Evolutionary conservation across 1,140 invertebrate species (phyloP).

Genomic region (Bombyx mori): ASM3026992v2 NC_085121.1:12559501-12560000

Average conservation of each 20-base stretch:
- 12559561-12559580: no score
- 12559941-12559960: no score
- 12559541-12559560: no score
- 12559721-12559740: slow-evolving; percentile 97
- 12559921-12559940: no score
- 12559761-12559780: slow-evolving; percentile 99
- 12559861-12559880: no score
- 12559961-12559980: no score
- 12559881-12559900: no score
- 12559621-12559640: slow-evolving; percentile 91
- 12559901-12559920: no score
- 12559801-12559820: slow-evolving; percentile 96
- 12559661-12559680: slow-evolving; percentile 85
- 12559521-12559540: no score
- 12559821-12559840: slow-evolving; percentile 91
- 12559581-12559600: slow-evolving; percentile 80
- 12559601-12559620: slow-evolving; percentile 88
- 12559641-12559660: slow-evolving; percentile 95
- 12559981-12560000: no score
- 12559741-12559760: slow-evolving; percentile 97
- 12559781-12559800: slow-evolving; percentile 97
- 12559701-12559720: slow-evolving; percentile 99
- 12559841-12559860: background rate
- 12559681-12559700: slow-evolving; percentile 95
- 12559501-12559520: no score